Evolutionary conservation across 2,797 vertebrate species (phyloP).

Genomic region (Zonotrichia albicollis): DNA sequence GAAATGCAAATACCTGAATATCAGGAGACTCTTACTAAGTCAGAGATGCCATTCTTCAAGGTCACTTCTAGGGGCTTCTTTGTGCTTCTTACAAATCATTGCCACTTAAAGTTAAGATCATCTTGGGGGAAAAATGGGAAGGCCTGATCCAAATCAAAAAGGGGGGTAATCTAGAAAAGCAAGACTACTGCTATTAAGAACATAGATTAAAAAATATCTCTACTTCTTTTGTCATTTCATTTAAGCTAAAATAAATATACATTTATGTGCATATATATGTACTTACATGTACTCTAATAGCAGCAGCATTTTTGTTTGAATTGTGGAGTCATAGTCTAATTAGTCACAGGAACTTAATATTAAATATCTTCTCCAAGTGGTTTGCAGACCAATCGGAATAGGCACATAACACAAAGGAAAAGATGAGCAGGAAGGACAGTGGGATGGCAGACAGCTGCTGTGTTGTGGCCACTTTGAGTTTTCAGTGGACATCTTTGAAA

Average conservation of each 20-base stretch:
- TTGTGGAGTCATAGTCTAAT: not conserved
- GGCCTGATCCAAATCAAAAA: not conserved
- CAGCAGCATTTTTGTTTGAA: not conserved
- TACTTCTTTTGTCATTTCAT: not conserved
- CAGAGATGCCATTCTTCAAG: not conserved
- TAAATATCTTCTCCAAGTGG: fast-evolving
- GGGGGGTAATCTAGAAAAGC: not conserved
- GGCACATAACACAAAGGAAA: not conserved
- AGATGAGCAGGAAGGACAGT: not conserved
- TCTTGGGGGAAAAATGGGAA: not conserved
- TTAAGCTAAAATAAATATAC: not conserved
- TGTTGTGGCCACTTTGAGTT: not conserved
- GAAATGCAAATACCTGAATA: not conserved
- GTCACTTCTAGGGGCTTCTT: not conserved
- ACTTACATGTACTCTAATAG: not conserved
- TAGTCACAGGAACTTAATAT: not conserved
- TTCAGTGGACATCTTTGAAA: not conserved
- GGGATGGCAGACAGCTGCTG: not conserved
- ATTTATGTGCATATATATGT: not conserved
- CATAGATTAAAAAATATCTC: not conserved
- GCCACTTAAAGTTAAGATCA: not conserved
- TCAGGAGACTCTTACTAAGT: not conserved
- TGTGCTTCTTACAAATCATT: not conserved
- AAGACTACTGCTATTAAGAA: not conserved
- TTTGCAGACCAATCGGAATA: not conserved